phyloP scores from a whole-genome alignment of 2,113 vertebrate species.

The Tragelaphus buxtoni region DNA sequence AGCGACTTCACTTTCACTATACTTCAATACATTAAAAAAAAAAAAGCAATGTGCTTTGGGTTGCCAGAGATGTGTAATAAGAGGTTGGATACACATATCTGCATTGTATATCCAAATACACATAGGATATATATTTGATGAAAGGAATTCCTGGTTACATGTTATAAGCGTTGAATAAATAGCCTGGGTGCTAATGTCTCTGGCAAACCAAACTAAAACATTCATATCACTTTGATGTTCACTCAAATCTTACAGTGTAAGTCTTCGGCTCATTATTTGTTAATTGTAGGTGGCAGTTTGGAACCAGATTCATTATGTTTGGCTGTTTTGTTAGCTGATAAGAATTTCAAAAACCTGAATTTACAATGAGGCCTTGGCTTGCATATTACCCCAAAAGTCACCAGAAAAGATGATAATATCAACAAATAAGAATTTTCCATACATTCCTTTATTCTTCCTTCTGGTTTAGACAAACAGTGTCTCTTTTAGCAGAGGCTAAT shows the following conservation, averaged over 20 bases:
- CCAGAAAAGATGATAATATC: background rate
- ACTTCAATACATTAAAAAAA: background rate
- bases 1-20: background rate
- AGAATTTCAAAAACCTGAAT: background rate
- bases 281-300: background rate
- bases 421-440: background rate
- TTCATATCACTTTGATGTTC: background rate
- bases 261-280: background rate
- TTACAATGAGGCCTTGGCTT: background rate
- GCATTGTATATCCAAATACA: background rate
- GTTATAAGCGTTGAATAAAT: background rate
- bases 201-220: conserved; percentile 17
- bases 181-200: background rate
- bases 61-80: background rate
- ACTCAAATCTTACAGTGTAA: background rate
- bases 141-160: background rate
- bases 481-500: background rate
- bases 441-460: background rate
- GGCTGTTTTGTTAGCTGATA: background rate
- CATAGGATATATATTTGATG: background rate
- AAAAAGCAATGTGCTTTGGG: background rate
- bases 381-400: background rate
- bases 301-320: background rate
- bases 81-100: background rate
- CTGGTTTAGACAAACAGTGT: background rate